Base-by-base conservation (phyloP, 2,113 vertebrate species). In the Thomomys bottae region DNA sequence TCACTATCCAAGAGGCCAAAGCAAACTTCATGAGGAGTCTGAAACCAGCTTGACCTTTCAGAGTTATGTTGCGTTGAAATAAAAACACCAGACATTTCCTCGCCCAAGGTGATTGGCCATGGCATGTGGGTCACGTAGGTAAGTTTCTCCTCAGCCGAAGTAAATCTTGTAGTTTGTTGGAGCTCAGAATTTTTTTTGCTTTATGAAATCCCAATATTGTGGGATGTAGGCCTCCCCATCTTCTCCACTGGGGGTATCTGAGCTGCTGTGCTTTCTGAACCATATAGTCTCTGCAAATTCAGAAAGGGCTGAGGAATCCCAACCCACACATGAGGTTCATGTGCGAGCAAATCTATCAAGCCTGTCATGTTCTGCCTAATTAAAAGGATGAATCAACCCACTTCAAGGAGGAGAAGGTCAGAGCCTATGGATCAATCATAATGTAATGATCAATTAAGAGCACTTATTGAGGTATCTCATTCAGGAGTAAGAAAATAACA, bases 51-150 rank as follows among this genome's bases (percentile, higher is more conserved):
- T 3, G 12, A 70, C 4, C 26, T 61, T 71, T 86, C 45, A 57
- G 36, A 45, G 9, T 40, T 45, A 59, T 20, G n/a, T 30, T n/a
- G 23, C 18, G 34, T 38, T 71, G 3, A 21, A 59, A 42, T 4
- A 54, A 17, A 72, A 36, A 8, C 4, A 3, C 2, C 18, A 49
- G 18, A 23, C 3, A 12, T 86, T 89, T 70, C 24, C 28, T 79
- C 8, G 1, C 4, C 2, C 3, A 21, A 18, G 24, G 18, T 90
- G 45, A 59, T 17, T 6, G 18, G 24, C 49, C 81, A 70, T 3
- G 26, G 42, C 14, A 75, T 0, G 0, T 5, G 15, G 17, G 5
- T 2, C 11, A 32, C 1, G 1, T 26, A 59, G 21, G 49, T 54
- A 14, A 54, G 57, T 6, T 17, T 87, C n/a, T 93, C 59, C 63